Percentiles rank a stretch among this genome's conserved stretches.
phyloP scores from a whole-genome alignment of 1,140 invertebrate species.

The Heterodera schachtii region DNA sequence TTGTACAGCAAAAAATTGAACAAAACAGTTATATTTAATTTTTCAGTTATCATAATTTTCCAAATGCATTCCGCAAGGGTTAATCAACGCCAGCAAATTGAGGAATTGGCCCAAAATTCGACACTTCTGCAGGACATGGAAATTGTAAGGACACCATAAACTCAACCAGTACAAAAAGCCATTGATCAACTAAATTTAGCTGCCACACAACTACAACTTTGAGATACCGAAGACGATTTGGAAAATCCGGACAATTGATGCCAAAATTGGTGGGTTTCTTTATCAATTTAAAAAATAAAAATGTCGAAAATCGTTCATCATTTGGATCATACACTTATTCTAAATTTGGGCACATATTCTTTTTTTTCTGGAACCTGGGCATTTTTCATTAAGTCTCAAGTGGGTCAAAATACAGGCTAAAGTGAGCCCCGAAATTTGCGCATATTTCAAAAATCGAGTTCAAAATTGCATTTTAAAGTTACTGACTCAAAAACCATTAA shows the following conservation, averaged over 20 bases:
- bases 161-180: too few relatives aligned
- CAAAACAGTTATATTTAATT: too few relatives aligned
- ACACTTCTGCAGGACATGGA: constrained; percentile 32
- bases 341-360: too few relatives aligned
- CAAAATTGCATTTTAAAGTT: background rate
- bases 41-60: too few relatives aligned
- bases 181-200: constrained; percentile 32
- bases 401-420: too few relatives aligned
- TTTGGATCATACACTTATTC: too few relatives aligned
- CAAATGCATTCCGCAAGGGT: background rate
- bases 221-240: constrained; percentile 97
- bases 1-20: too few relatives aligned
- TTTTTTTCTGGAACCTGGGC: too few relatives aligned
- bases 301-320: too few relatives aligned
- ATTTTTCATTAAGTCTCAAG: too few relatives aligned
- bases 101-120: constrained; percentile 37
- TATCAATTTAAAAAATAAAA: constrained; percentile 1
- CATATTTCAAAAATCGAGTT: background rate
- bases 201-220: constrained; percentile 97
- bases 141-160: constrained; percentile 21
- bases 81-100: constrained; percentile 35
- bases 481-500: too few relatives aligned
- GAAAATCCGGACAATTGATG: constrained; percentile 80
- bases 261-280: constrained; percentile 71
- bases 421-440: too few relatives aligned